Base-by-base conservation (phyloP, 2,888 invertebrate species). In the Thymelicus lineola region DNA sequence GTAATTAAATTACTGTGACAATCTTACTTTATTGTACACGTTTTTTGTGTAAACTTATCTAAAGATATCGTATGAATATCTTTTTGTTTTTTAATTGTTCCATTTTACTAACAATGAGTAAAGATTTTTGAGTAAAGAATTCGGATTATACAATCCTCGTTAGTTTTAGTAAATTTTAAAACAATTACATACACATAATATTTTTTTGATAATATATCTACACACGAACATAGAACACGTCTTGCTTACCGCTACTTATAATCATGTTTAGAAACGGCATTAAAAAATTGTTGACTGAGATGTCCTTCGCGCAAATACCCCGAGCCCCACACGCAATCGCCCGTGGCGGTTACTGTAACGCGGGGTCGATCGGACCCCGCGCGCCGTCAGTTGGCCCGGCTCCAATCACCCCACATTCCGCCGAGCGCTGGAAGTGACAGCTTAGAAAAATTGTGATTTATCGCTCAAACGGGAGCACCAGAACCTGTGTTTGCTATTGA, bases 311-410 rank as follows among this genome's bases (percentile, higher is more conserved):
- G 10, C 36, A 62, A 57, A 62, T 15, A 46, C 57, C 57, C 46
- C 68, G 79, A 80, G 80, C 79, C 77, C 77, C 77, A 79, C 76
- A 79, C 78, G 83, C 84, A 82, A 86, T 87, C 81, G 86, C 81
- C 85, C 82, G 80, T 80, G 80, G 84, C 85, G 82, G 83, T 85
- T 81, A 80, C 81, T 81, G 82, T 79, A 80, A 78, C 74, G 76
- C 77, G 77, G 77, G 79, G 77, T 73, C 70, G 77, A 66, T 74
- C 72, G 75, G 78, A 77, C 82, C 83, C 85, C 85, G 82, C 83
- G 15, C 10, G n/a, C 15, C n/a, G n/a, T n/a, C n/a, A n/a, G n/a
- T n/a, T n/a, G n/a, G n/a, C n/a, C n/a, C 46, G 46, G 46, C 46
- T 48, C 38, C 46, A 45, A 42, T 15, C 62, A 50, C 62, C 35